Percentiles rank a stretch among this genome's conserved stretches.
Evolutionary conservation across 1,140 invertebrate species (phyloP).

Genomic region (Pachyrhynchus sulphureomaculatus): DNA sequence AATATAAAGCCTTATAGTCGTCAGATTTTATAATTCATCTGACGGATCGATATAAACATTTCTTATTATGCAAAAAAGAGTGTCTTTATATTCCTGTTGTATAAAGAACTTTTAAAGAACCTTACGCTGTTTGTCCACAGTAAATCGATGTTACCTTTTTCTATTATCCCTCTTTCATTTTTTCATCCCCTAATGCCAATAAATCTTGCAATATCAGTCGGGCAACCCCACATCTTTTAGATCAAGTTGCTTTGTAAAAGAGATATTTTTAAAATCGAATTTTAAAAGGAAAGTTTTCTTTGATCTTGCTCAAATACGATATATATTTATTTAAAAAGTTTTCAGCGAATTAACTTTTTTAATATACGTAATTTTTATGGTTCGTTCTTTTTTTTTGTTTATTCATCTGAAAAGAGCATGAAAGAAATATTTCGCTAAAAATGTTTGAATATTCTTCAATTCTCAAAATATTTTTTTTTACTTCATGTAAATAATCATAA

Average conservation of each 20-base stretch:
- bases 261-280: neutral
- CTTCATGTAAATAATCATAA: too few relatives aligned
- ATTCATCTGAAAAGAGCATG: neutral
- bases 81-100: too few relatives aligned
- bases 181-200: constrained; percentile 1
- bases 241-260: constrained; percentile 10
- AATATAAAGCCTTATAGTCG: too few relatives aligned
- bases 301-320: constrained; percentile 8
- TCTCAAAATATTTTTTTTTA: too few relatives aligned
- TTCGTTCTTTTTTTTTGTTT: neutral
- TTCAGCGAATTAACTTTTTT: neutral
- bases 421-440: too few relatives aligned
- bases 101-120: constrained; percentile 1
- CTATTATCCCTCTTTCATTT: neutral
- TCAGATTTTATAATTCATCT: too few relatives aligned
- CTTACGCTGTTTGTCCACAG: neutral
- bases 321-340: constrained; percentile 10
- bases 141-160: constrained; percentile 1
- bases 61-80: too few relatives aligned
- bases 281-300: constrained; percentile 10
- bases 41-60: too few relatives aligned
- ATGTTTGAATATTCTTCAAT: too few relatives aligned
- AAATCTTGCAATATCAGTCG: constrained; percentile 15
- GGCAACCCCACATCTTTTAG: constrained; percentile 10
- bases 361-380: neutral